phyloP scores from a whole-genome alignment of 2,113 vertebrate species.

The Acrocephalus kingi region DNA sequence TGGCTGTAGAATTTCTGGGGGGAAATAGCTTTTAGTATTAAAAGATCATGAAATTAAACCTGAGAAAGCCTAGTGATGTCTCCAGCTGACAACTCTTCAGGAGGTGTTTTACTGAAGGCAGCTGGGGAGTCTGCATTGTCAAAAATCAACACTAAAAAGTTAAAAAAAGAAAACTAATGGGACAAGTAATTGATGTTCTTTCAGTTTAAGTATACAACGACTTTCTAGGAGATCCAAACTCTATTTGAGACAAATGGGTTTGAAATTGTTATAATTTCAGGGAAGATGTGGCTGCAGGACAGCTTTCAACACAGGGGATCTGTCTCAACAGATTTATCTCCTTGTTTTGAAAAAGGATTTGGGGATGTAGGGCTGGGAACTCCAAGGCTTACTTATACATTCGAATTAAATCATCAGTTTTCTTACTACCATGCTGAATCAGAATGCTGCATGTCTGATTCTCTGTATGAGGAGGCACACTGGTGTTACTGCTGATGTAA shows the following conservation, averaged over 20 bases:
- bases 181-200: neutral
- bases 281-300: neutral
- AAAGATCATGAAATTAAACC: neutral
- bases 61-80: neutral
- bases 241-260: neutral
- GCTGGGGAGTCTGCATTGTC: neutral
- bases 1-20: neutral
- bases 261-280: neutral
- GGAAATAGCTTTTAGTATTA: neutral
- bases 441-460: neutral
- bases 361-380: neutral
- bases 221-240: neutral
- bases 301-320: neutral
- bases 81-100: neutral
- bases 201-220: neutral
- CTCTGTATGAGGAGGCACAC: neutral
- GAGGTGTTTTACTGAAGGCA: neutral
- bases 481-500: neutral
- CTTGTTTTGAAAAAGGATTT: neutral
- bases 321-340: neutral
- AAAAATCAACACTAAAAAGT: neutral
- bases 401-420: neutral
- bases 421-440: neutral
- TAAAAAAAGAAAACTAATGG: neutral
- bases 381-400: neutral